phyloP scores from a whole-genome alignment of 1,140 invertebrate genomes.

The Mizuhopecten yessoensis region DNA sequence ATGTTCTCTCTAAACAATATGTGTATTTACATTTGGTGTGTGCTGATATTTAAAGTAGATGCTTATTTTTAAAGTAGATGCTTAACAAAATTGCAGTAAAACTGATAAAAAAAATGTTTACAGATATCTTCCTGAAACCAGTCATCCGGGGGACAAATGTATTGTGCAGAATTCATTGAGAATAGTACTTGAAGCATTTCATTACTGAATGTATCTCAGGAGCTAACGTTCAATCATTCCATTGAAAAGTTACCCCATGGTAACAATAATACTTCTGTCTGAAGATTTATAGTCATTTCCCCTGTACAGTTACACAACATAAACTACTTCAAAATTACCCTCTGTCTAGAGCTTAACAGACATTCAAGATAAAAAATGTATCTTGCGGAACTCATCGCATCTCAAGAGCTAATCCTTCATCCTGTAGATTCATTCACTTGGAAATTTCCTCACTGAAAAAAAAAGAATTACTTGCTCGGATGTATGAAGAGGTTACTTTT shows the following conservation, averaged over 20 bases:
- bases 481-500: not conserved
- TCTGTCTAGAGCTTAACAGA: not conserved
- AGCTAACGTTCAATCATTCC: too few relatives aligned
- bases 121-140: not conserved
- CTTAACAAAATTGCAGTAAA: not conserved
- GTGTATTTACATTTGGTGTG: not conserved
- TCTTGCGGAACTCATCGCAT: not conserved
- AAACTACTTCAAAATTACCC: not conserved
- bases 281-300: too few relatives aligned
- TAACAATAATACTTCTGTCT: not conserved
- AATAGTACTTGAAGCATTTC: too few relatives aligned
- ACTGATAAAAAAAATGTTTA: not conserved
- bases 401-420: not conserved
- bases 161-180: too few relatives aligned
- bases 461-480: not conserved
- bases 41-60: not conserved
- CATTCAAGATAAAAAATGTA: not conserved
- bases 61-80: not conserved
- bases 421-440: not conserved
- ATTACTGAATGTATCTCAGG: too few relatives aligned
- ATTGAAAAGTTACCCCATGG: too few relatives aligned
- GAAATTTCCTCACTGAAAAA: not conserved
- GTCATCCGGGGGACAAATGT: not conserved
- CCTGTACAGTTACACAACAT: not conserved
- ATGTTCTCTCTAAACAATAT: not conserved